Percentiles rank a stretch among this genome's conserved stretches.
Evolutionary conservation across 30 jellyfish, hydroid and myxozoan genomes (phyloP).

Genomic region (Cassiopea andromeda): DNA sequence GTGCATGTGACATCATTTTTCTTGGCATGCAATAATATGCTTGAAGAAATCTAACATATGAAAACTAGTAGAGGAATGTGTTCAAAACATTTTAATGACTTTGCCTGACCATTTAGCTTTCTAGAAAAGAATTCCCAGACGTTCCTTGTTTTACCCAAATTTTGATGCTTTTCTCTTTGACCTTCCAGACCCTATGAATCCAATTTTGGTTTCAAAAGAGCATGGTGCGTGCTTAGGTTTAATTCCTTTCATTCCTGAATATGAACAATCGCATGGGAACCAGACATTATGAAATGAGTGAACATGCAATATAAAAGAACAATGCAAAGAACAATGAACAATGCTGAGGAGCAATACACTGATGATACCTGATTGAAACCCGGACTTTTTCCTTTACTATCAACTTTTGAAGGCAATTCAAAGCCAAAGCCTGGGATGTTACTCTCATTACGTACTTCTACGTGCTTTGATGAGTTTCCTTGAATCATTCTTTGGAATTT

Average conservation of each 20-base stretch:
- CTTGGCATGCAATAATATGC: no score
- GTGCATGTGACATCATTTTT: no score
- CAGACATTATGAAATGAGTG: neutral
- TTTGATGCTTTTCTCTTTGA: no score
- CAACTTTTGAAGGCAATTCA: constrained; percentile 24
- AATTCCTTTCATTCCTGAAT: neutral
- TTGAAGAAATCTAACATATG: no score
- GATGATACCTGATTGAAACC: constrained; percentile 66
- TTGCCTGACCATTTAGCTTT: neutral
- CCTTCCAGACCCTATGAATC: no score
- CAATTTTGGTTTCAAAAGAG: neutral
- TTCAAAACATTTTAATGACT: neutral
- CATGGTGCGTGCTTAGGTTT: neutral
- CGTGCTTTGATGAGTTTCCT: constrained; percentile 3
- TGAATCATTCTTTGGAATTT: constrained; percentile 66
- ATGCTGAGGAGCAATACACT: neutral
- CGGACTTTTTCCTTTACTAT: constrained; percentile 70
- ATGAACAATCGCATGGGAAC: neutral
- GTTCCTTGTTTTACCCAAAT: no score
- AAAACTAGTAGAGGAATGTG: no score
- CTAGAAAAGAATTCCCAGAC: neutral
- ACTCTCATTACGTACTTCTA: neutral
- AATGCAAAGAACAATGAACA: neutral
- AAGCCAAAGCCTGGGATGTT: constrained; percentile 45
- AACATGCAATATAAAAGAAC: neutral